Base-by-base conservation (phyloP, 2,113 vertebrate species). In the Microtus montanus region DNA sequence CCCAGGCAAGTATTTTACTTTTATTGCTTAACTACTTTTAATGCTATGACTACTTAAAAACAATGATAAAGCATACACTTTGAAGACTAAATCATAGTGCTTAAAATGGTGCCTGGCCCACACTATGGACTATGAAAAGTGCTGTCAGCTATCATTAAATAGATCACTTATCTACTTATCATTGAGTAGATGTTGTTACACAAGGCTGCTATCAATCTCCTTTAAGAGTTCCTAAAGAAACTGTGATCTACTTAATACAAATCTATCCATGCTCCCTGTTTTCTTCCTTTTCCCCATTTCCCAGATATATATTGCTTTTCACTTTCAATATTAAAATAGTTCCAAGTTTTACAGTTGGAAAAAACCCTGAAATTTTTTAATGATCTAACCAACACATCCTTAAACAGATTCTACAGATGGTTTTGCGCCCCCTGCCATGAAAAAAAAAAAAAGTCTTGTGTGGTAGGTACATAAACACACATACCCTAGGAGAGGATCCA, bases 241-340 rank as follows among this genome's bases (percentile, higher is more conserved):
- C 0, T 66, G 26, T 49, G 22, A 89, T 71, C 66, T 28, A 49
- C 35, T 70, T 90, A 87, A 92, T 52, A 79, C 10, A 79, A 68
- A 82, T 41, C 79, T 58, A 91, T 0, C 22, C 5, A 91, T 0
- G 52, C 3, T 15, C 35, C 35, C 28, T 26, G 7, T 85, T 77
- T 94, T 63, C 63, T 86, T 68, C 66, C 26, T 85, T 88, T 15
- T 38, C 35, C 86, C 70, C 44, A 66, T 66, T 54, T 64, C 22
- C 14, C 26, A 93, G 44, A 95, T 26, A 87, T 11, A 41, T 30
- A 19, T 70, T 84, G 38, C 20, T 87, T 15, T 49, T 92, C 9
- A 63, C 38, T 93, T 93, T 90, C 68, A 78, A 41, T 92, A 83
- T 93, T 91, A 90, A 66, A 78, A 87, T 35, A 58, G 82, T 92